Conservation (phyloP, 2,888 invertebrate species). For the Drosophila atroscutellata region DNA sequence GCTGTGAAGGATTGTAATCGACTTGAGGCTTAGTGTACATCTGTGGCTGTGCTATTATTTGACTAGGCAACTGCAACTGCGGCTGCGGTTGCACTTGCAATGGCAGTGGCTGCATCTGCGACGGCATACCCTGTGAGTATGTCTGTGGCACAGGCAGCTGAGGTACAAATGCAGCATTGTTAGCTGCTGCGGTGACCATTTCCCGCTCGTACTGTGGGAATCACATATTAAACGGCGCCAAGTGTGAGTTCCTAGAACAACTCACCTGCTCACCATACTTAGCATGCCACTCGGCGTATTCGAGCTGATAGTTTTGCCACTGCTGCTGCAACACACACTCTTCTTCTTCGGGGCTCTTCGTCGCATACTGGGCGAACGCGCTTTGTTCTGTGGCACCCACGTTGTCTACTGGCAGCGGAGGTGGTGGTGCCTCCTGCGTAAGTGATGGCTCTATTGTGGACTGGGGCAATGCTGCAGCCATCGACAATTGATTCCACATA, state of each 20-base stretch:
- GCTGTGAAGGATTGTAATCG: constrained; percentile 47
- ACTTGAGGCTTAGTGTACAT: constrained; percentile 76
- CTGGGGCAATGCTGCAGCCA: background rate
- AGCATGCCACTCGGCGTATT: background rate
- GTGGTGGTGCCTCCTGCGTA: background rate
- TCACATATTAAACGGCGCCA: background rate
- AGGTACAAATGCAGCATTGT: constrained; percentile 1
- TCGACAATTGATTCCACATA: background rate
- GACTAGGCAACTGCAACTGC: constrained; percentile 36
- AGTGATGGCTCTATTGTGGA: background rate
- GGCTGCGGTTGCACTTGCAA: constrained; percentile 24
- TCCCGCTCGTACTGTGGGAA: constrained; percentile 82
- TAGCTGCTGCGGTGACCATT: constrained; percentile 82
- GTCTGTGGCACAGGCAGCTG: constrained; percentile 11
- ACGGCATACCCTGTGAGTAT: constrained; percentile 14
- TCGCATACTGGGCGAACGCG: background rate
- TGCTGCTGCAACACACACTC: background rate
- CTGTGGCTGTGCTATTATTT: constrained; percentile 79
- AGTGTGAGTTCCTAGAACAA: background rate
- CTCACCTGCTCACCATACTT: background rate
- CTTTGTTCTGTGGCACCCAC: background rate
- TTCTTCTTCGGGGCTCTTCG: background rate
- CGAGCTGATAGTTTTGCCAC: background rate
- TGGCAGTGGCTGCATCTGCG: constrained; percentile 7
- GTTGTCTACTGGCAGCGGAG: background rate